A percentile compares a stretch with the other conserved stretches of the same genome.
These are phyloP conservation scores for Mico argentatus DNA, from an alignment of 2,797 vertebrate genomes.

Conservation along the genomic window DNA sequence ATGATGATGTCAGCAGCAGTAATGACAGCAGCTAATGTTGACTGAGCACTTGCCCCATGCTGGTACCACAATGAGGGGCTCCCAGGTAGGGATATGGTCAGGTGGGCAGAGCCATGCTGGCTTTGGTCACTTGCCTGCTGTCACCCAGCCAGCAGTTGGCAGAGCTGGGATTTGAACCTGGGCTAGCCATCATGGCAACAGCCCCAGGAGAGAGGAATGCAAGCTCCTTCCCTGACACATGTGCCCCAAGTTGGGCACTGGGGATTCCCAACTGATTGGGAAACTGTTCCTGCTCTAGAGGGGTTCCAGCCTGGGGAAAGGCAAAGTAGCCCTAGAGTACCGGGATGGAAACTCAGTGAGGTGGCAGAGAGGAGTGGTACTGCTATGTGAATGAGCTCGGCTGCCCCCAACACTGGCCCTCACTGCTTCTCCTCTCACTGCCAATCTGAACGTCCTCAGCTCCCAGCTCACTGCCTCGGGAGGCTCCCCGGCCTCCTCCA, in stretches of 20 bases:
- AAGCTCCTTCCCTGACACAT: not conserved
- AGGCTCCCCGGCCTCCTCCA: not conserved
- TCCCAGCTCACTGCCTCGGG: not conserved
- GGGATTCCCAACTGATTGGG: not conserved
- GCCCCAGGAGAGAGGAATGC: not conserved
- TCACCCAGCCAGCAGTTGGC: not conserved
- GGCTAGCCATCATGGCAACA: not conserved
- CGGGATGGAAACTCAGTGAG: not conserved
- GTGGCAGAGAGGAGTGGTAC: not conserved
- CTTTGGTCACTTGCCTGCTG: not conserved
- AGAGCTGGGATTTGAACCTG: not conserved
- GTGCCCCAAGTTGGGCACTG: not conserved
- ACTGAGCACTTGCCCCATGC: not conserved
- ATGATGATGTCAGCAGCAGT: not conserved
- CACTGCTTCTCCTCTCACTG: not conserved
- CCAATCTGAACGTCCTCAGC: not conserved
- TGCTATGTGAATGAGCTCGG: not conserved
- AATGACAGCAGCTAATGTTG: not conserved
- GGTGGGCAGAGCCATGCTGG: not conserved
- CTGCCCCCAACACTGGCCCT: fast-evolving
- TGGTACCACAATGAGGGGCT: not conserved
- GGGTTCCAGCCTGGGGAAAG: not conserved
- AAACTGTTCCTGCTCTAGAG: not conserved
- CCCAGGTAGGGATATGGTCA: not conserved
- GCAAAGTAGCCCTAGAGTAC: not conserved